Percentiles rank a stretch among this genome's conserved stretches.
phyloP scores from a whole-genome alignment of 2,797 vertebrate genomes.

The Coranthus polyacanthus region DNA sequence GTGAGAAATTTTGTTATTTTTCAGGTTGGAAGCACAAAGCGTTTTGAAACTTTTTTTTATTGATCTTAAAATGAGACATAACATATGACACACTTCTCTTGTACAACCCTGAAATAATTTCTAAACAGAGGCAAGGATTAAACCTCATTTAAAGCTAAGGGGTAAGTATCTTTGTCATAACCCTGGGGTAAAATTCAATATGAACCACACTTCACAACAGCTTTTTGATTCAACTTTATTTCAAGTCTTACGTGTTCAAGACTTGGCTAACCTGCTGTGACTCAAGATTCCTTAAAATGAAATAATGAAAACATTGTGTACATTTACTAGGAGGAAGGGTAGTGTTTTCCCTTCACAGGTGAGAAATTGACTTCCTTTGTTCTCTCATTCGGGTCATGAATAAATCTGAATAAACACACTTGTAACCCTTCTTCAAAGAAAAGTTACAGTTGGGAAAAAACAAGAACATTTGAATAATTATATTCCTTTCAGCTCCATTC shows the following conservation, averaged over 20 bases:
- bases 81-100: not conserved
- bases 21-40: not conserved
- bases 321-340: slow-evolving; percentile 7
- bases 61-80: slow-evolving; percentile 3
- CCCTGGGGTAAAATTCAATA: not conserved
- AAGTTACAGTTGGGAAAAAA: slow-evolving; percentile 20
- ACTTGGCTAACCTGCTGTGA: not conserved
- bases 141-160: slow-evolving; percentile 8
- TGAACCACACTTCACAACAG: not conserved
- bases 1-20: not conserved
- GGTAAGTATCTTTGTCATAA: slow-evolving; percentile 9
- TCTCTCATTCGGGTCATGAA: slow-evolving; percentile 33
- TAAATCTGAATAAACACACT: slow-evolving; percentile 46
- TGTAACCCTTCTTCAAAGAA: slow-evolving; percentile 50
- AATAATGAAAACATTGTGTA: slow-evolving; percentile 30
- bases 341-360: slow-evolving; percentile 33
- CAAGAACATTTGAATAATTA: slow-evolving; percentile 45
- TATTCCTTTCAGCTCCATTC: slow-evolving; percentile 30
- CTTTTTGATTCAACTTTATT: not conserved
- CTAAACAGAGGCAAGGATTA: slow-evolving; percentile 9
- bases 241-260: not conserved
- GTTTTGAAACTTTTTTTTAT: slow-evolving; percentile 2
- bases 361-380: slow-evolving; percentile 41
- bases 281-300: slow-evolving; percentile 15
- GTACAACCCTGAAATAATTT: not conserved